Conservation (phyloP, 1,140 invertebrate genomes). For the Formica selysi region DNA sequence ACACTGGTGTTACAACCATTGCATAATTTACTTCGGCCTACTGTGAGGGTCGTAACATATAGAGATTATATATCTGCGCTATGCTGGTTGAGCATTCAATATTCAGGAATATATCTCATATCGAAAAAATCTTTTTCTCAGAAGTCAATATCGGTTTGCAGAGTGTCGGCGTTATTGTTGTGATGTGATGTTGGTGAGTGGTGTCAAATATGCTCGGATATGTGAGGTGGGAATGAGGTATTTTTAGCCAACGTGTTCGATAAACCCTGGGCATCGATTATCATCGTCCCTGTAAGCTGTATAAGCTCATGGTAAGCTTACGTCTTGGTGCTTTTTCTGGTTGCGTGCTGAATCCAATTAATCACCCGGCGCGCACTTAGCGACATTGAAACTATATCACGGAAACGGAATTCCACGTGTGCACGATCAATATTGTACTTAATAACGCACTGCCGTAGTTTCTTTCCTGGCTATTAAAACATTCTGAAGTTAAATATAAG, state of each 20-base stretch:
- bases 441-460: slow-evolving; percentile 24
- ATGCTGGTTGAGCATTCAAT: slow-evolving; percentile 20
- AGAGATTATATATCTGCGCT: slow-evolving; percentile 53
- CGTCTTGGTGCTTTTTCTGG: slow-evolving; percentile 56
- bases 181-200: slow-evolving; percentile 72
- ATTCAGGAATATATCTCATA: slow-evolving; percentile 40
- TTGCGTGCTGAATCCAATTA: slow-evolving; percentile 45
- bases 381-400: slow-evolving; percentile 55
- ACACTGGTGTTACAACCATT: slow-evolving; percentile 58
- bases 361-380: slow-evolving; percentile 41
- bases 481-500: slow-evolving; percentile 10
- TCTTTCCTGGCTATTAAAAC: slow-evolving; percentile 14
- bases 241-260: slow-evolving; percentile 69
- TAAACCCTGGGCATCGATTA: slow-evolving; percentile 82
- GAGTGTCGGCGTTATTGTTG: slow-evolving; percentile 66
- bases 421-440: slow-evolving; percentile 38
- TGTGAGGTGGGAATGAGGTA: slow-evolving; percentile 63
- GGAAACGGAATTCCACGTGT: slow-evolving; percentile 49
- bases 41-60: slow-evolving; percentile 45
- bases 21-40: slow-evolving; percentile 48
- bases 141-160: slow-evolving; percentile 49
- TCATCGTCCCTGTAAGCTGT: slow-evolving; percentile 66
- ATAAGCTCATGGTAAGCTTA: slow-evolving; percentile 58
- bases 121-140: slow-evolving; percentile 39
- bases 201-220: slow-evolving; percentile 68